Conservation (phyloP, 2,888 invertebrate genomes). For the Spialia ferax region DNA sequence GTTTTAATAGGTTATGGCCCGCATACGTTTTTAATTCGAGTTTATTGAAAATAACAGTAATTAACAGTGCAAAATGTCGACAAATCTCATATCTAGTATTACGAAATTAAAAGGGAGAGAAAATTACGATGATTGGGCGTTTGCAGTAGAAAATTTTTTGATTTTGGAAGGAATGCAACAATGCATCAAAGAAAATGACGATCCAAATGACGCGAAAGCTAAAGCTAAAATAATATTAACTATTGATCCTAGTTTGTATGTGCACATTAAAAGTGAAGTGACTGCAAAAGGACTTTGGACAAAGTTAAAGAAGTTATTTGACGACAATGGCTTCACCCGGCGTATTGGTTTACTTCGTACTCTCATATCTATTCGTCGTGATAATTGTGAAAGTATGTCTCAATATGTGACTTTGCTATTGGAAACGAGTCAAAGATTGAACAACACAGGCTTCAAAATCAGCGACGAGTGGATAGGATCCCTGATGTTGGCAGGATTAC, state of each 20-base stretch:
- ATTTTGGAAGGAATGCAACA: background rate
- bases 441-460: background rate
- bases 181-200: background rate
- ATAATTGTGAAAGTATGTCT: background rate
- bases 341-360: background rate
- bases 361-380: background rate
- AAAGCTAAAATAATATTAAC: constrained; percentile 44
- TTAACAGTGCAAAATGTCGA: background rate
- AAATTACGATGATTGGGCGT: no score
- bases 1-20: background rate
- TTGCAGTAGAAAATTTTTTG: background rate
- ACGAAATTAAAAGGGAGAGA: background rate
- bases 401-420: background rate
- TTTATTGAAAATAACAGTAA: background rate
- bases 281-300: background rate
- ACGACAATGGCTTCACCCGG: background rate
- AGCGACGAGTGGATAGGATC: background rate
- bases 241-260: constrained; percentile 37
- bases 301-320: background rate
- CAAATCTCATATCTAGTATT: background rate
- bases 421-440: background rate
- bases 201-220: constrained; percentile 42
- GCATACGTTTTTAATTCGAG: background rate
- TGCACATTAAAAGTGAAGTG: constrained; percentile 6
- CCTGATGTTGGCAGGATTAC: background rate